A percentile compares a stretch with the other conserved stretches of the same genome.
These are phyloP conservation scores for Chorisops tibialis DNA, from an alignment of 2,888 invertebrate genomes.

Conservation along the genomic window DNA sequence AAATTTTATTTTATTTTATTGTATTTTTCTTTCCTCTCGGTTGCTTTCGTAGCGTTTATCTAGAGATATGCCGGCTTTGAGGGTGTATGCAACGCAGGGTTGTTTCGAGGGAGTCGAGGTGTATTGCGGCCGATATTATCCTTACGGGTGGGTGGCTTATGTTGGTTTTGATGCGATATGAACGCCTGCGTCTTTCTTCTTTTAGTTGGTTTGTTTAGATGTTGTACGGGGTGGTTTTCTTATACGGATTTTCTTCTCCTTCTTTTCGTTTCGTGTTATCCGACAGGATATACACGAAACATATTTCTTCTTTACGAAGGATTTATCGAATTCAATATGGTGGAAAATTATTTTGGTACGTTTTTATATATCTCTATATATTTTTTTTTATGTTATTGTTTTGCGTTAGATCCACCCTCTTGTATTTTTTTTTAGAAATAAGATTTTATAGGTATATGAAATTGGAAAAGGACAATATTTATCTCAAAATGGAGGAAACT, in stretches of 20 bases:
- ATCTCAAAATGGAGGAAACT: no score
- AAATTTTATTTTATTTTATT: conserved; percentile 38
- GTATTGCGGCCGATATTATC: no score
- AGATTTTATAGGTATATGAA: no score
- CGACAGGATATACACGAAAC: conserved; percentile 35
- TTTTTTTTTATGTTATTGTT: not conserved
- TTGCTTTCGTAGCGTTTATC: no score
- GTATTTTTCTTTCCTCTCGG: conserved; percentile 18
- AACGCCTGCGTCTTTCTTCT: conserved; percentile 36
- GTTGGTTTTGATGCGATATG: conserved; percentile 37
- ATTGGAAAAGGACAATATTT: no score
- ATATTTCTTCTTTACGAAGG: conserved; percentile 36
- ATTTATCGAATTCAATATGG: conserved; percentile 40
- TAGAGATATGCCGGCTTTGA: no score
- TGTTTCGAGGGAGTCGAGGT: no score
- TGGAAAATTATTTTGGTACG: conserved; percentile 38
- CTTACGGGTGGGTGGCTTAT: not conserved
- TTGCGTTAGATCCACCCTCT: no score
- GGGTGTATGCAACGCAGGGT: no score
- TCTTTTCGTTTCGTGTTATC: conserved; percentile 13
- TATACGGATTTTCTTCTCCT: conserved; percentile 11
- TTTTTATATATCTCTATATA: not conserved
- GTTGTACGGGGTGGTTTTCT: not conserved
- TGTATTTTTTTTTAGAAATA: no score
- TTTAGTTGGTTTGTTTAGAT: not conserved